Percentiles rank a stretch among this genome's conserved stretches.
phyloP scores from a whole-genome alignment of 2,797 vertebrate genomes.

The Chaetodon trifasciatus region DNA sequence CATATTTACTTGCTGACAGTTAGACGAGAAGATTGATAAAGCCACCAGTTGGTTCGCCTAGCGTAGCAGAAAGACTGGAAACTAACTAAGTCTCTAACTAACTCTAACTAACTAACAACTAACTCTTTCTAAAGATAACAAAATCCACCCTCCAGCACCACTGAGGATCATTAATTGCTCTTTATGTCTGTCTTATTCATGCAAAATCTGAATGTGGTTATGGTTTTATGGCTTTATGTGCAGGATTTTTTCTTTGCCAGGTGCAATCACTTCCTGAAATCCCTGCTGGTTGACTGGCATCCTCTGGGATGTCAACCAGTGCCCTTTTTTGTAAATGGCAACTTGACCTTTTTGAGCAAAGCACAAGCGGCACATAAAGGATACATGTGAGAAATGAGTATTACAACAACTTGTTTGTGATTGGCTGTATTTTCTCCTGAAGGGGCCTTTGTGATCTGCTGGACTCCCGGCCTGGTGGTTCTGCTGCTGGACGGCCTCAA shows the following conservation, averaged over 20 bases:
- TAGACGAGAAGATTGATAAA: too few species aligned
- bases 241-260: not conserved
- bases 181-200: not conserved
- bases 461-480: constrained; percentile 95
- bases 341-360: not conserved
- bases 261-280: not conserved
- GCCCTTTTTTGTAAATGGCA: not conserved
- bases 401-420: not conserved
- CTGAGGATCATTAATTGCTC: not conserved
- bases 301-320: too few species aligned
- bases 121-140: not conserved
- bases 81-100: too few species aligned
- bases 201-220: not conserved
- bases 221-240: not conserved
- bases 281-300: too few species aligned
- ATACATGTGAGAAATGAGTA: not conserved
- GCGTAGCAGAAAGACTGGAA: not conserved
- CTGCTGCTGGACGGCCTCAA: constrained; percentile 93
- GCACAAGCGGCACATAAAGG: not conserved
- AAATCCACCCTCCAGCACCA: not conserved
- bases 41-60: not conserved
- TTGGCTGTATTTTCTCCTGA: constrained; percentile 5
- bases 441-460: constrained; percentile 98
- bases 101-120: not conserved
- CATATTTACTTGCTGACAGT: too few species aligned